phyloP scores from a whole-genome alignment of 2,113 vertebrate genomes.

The Myiagra hebetior region DNA sequence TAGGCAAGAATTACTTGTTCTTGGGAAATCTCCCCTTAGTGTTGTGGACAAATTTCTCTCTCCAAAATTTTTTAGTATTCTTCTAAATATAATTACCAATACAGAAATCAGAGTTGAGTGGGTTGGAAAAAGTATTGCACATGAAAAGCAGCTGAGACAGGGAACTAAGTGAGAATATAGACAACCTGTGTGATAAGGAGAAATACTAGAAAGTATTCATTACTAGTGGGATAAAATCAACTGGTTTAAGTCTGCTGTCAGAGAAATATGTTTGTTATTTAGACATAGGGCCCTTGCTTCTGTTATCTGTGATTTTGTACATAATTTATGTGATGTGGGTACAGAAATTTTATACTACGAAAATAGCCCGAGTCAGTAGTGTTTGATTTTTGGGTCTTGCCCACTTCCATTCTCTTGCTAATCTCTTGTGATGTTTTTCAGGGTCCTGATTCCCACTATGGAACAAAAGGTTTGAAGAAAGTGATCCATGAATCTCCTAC shows the following conservation, averaged over 20 bases:
- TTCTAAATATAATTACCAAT: background rate
- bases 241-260: background rate
- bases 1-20: background rate
- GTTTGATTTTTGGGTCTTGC: background rate
- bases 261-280: background rate
- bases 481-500: conserved; percentile 83
- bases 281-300: background rate
- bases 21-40: background rate
- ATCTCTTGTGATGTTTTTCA: conserved; percentile 48
- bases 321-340: background rate
- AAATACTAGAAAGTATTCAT: background rate
- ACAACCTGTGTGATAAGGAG: background rate
- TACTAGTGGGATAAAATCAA: background rate
- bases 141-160: background rate
- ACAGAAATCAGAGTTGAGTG: background rate
- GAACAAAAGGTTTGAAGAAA: conserved; percentile 93
- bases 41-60: background rate
- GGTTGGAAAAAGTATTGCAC: background rate
- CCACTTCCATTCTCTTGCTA: background rate
- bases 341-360: background rate
- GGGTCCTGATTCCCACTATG: conserved; percentile 94
- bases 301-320: background rate
- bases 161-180: background rate
- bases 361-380: background rate
- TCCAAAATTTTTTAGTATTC: background rate